Evolutionary conservation across 2,113 vertebrate genomes (phyloP), one percentile per base, ranked within the genome.

Genomic region (Trochalopteron elliotii): DNA sequence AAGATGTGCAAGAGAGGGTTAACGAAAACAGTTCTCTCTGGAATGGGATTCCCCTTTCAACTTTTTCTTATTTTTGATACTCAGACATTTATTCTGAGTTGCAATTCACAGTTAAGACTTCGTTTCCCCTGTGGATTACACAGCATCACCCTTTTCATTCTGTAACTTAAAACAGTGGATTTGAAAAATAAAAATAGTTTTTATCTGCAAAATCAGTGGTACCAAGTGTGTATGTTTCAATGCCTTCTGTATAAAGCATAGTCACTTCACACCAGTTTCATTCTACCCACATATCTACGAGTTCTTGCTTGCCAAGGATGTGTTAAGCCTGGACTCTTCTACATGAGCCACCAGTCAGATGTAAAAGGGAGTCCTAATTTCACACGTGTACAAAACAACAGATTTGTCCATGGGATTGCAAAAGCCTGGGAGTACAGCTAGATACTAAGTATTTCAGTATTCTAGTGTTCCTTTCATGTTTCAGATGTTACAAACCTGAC

Each of bases 331-430:
- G 35, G 21, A 56, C 35, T 44, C 42, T 52, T 59, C 63, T 21
- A 33, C 4, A 1, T 3, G 15, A 89, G 52, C 60, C 80, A 70
- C 42, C 59, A 81, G 55, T 74, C 42, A 59, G 24, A 74, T 7
- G 24, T 31, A 56, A 44, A 68, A 81, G 16, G 10, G 7, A 68
- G 23, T 55, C 20, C 47, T 0, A 0, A 33, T 64, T 56, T 31
- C 44, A 67, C 17, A 64, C 12, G 2, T 4, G 12, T n/a, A 56
- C 31, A 52, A 68, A 90, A 7, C 23, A 85, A 10, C 7, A 55
- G 11, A 1, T 47, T 87, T 67, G 89, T 28, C 52, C 60, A 9
- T 0, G 1, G 42, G 17, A 74, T 12, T 83, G 30, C 35, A 18
- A 1, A 87, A 76, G 35, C 52, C 56, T 65, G 37, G 19, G 5